These are phyloP conservation scores for Caerostris extrusa DNA, from an alignment of 1,140 invertebrate species.

Conservation along the genomic window DNA sequence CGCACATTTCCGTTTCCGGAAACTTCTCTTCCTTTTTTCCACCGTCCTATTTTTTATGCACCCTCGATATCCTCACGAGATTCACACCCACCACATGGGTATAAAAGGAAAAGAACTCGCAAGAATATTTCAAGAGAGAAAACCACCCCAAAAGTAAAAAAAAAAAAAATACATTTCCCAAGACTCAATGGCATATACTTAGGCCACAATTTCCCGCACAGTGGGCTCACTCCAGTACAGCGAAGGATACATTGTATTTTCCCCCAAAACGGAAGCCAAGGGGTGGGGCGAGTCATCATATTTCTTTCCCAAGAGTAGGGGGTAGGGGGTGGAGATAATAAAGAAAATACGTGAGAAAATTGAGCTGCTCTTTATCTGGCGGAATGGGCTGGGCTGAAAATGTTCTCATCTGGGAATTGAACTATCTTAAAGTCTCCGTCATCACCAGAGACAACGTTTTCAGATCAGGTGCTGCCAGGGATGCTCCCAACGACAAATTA, in stretches of 20 bases:
- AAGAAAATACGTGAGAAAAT: conserved; percentile 69
- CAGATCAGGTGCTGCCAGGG: too few relatives aligned
- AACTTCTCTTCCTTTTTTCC: background rate
- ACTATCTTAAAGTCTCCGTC: conserved; percentile 46
- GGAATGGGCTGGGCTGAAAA: background rate
- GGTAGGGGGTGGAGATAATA: conserved; percentile 1
- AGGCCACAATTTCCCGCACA: conserved; percentile 31
- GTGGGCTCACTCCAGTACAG: background rate
- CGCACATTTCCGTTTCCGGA: conserved; percentile 25
- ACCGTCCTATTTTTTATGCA: background rate
- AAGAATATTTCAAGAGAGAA: conserved; percentile 14
- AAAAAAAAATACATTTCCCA: background rate
- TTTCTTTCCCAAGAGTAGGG: conserved; percentile 42
- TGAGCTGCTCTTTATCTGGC: conserved; percentile 47
- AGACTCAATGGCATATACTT: conserved; percentile 33
- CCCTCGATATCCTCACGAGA: background rate
- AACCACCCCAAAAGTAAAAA: background rate
- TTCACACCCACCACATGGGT: background rate
- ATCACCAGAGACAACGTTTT: background rate
- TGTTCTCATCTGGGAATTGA: conserved; percentile 39
- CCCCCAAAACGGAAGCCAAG: background rate
- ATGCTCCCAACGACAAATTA: background rate
- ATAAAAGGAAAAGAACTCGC: background rate
- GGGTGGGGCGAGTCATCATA: conserved; percentile 55
- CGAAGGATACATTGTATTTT: conserved; percentile 41